These are phyloP conservation scores for Portevinia maculata DNA, from an alignment of 2,888 invertebrate genomes.

Conservation along the genomic window DNA sequence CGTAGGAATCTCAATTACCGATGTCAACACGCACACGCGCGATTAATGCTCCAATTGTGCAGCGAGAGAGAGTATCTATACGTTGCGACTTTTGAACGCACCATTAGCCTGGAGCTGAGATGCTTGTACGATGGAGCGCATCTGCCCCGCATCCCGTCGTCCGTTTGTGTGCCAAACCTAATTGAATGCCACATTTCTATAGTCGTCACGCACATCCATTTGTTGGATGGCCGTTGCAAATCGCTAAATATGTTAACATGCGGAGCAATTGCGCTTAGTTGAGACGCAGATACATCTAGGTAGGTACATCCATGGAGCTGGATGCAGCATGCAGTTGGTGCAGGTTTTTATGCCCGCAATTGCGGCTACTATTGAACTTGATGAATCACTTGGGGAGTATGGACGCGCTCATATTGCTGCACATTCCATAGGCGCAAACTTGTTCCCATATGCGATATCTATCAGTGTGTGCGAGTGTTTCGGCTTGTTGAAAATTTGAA, in stretches of 20 bases:
- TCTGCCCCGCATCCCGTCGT: neutral
- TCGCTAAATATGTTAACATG: slow-evolving; percentile 74
- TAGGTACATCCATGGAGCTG: neutral
- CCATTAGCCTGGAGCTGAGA: slow-evolving; percentile 40
- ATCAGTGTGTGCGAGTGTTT: neutral
- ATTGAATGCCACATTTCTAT: slow-evolving; percentile 73
- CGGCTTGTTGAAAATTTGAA: slow-evolving; percentile 46
- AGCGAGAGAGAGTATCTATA: neutral
- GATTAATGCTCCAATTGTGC: slow-evolving; percentile 72
- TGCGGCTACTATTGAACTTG: slow-evolving; percentile 68
- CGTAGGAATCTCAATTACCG: slow-evolving; percentile 71
- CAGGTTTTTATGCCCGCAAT: slow-evolving; percentile 42
- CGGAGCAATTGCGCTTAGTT: slow-evolving; percentile 67
- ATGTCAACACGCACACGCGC: slow-evolving; percentile 74
- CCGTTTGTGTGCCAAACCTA: slow-evolving; percentile 30
- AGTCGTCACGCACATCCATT: slow-evolving; percentile 73
- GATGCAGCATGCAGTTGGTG: neutral
- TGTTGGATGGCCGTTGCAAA: slow-evolving; percentile 71
- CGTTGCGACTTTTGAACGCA: slow-evolving; percentile 46
- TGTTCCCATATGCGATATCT: too few relatives aligned
- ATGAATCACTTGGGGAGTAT: slow-evolving; percentile 64
- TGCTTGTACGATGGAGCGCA: neutral
- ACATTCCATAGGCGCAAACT: slow-evolving; percentile 41
- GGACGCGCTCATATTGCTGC: slow-evolving; percentile 30
- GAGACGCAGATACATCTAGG: slow-evolving; percentile 41